A percentile compares a stretch with the other conserved stretches of the same genome.
phyloP scores from a whole-genome alignment of 2,113 vertebrate genomes.

The Zapus hudsonius region DNA sequence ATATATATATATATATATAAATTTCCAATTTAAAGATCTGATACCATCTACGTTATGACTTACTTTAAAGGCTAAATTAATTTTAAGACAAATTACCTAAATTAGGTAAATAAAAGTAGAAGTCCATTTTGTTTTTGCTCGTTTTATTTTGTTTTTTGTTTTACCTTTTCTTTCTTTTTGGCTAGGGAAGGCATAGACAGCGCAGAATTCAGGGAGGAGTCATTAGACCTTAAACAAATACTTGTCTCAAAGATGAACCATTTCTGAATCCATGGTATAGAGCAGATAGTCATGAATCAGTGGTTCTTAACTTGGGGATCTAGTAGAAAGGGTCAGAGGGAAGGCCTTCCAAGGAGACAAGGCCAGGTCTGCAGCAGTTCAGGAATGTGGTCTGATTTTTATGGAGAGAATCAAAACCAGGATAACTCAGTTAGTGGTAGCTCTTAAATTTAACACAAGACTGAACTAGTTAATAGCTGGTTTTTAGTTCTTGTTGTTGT shows the following conservation, averaged over 20 bases:
- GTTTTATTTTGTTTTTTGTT: constrained; percentile 97
- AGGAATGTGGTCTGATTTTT: background rate
- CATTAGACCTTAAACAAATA: constrained; percentile 65
- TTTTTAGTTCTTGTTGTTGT: constrained; percentile 49
- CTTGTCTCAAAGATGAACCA: constrained; percentile 52
- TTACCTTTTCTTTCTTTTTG: constrained; percentile 87
- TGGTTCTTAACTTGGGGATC: constrained; percentile 9
- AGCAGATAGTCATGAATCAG: too few relatives aligned
- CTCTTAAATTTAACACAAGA: constrained; percentile 57
- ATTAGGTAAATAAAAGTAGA: too few relatives aligned
- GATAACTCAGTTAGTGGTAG: constrained; percentile 57
- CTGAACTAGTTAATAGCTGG: constrained; percentile 9
- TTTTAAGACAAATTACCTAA: too few relatives aligned
- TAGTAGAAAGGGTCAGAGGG: background rate
- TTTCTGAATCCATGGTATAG: background rate
- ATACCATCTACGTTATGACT: too few relatives aligned
- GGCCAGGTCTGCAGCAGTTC: background rate
- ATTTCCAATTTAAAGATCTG: too few relatives aligned
- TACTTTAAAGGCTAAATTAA: too few relatives aligned
- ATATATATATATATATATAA: too few relatives aligned
- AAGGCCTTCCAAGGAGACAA: background rate
- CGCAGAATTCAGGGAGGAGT: constrained; percentile 79
- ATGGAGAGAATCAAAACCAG: constrained; percentile 8
- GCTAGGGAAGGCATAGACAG: constrained; percentile 81
- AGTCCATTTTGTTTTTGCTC: constrained; percentile 97